Evolutionary conservation across 2,888 invertebrate species (phyloP), one percentile per base, ranked within the genome.

Genomic region (Protodeltote pygarga): DNA sequence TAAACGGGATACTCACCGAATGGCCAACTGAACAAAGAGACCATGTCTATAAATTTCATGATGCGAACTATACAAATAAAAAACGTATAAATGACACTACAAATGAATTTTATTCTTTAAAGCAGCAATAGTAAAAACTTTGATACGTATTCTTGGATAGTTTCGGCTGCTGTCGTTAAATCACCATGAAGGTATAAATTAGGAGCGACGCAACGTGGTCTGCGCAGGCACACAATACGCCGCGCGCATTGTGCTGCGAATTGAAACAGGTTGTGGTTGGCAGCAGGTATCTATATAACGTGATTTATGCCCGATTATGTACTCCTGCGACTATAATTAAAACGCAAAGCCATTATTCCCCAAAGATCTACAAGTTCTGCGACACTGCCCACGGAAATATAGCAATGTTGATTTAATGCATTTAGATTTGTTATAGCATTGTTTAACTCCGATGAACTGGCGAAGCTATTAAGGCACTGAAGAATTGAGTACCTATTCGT

Each of bases 181-280:
- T 81, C 80, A 82, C 84, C 91, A 86, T 91, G 91, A 90, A 87
- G 87, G 75, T 86, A 91, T 92, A 92, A 91, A 91, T 92, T 88
- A 88, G 77, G 67, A 72, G 72, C 61, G 75, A 79, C 73, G 81
- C 61, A 75, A 79, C 73, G 81, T 82, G 82, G 76, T 66, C 73
- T 61, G 79, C 79, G 77, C 78, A 58, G 73, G 73, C 78, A 75
- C 77, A 86, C 83, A 88, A 85, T 80, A 74, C 78, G 45, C 65
- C 65, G 74, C 77, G 74, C 62, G 79, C 81, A 82, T 87, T 86
- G 83, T 87, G 80, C 75, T 78, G 86, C 87, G 87, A 85, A 89
- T 85, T 79, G 83, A 93, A 92, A 93, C 93, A 93, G 91, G 92
- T 89, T 91, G 89, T 72, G 83, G 64, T 72, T 85, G 90, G 80